Evolutionary conservation across 2,888 invertebrate genomes (phyloP).

Genomic region (Sipunculus nudus): DNA sequence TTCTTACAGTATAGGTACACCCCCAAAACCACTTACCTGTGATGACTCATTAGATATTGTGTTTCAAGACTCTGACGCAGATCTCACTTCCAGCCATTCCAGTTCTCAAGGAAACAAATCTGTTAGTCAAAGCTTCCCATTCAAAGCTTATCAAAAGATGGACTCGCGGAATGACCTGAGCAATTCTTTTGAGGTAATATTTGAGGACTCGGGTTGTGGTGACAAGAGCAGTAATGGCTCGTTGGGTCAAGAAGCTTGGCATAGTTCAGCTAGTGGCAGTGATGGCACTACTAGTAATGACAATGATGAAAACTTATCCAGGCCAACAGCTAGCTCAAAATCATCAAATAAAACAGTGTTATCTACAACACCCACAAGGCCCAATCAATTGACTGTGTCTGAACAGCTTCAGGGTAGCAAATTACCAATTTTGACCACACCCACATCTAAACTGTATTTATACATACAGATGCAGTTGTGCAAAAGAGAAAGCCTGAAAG

Average conservation of each 20-base stretch:
- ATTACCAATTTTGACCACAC: not conserved
- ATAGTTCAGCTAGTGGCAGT: not conserved
- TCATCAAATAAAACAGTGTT: not conserved
- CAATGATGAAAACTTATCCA: too few relatives aligned
- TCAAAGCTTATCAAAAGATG: too few relatives aligned
- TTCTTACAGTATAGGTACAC: constrained; percentile 25
- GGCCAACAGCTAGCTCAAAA: not conserved
- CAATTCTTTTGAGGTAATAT: constrained; percentile 69
- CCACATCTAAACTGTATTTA: constrained; percentile 73
- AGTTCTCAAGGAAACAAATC: too few relatives aligned
- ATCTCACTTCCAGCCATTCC: too few relatives aligned
- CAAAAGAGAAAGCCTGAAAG: constrained; percentile 84
- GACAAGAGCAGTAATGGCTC: constrained; percentile 29
- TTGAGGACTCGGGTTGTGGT: constrained; percentile 66
- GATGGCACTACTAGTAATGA: constrained; percentile 42
- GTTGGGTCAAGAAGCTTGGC: not conserved
- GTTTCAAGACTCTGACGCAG: constrained; percentile 6
- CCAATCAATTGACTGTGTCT: not conserved
- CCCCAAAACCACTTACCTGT: too few relatives aligned
- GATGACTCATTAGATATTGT: constrained; percentile 30
- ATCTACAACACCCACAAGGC: not conserved
- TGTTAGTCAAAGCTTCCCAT: too few relatives aligned
- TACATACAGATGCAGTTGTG: constrained; percentile 99
- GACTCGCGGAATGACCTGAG: constrained; percentile 20
- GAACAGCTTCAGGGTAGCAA: not conserved